Base-by-base conservation (phyloP, 2,113 vertebrate species). In the Misgurnus anguillicaudatus region DNA sequence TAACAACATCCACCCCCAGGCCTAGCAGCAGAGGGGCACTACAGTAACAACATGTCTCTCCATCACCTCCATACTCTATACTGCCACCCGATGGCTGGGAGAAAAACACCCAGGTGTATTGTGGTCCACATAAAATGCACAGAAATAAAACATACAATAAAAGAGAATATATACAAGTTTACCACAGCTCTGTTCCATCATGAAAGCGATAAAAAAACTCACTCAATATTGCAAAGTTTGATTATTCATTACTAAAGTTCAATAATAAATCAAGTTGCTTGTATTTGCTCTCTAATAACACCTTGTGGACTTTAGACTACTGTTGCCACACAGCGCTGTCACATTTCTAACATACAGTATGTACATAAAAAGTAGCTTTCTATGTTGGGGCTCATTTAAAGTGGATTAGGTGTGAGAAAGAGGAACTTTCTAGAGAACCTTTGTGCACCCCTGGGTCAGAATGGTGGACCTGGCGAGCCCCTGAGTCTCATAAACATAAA, bases 401-500 rank as follows among this genome's bases (percentile, higher is more conserved):
- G 86, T 38, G 79, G 73, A 87, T 85, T 87, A 87, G 89, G 89
- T 91, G 88, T 89, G 84, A 90, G 84, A 86, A 86, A 87, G 82
- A 90, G 88, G 88, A 89, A 89, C 87, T 87, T 91, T 84, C 86
- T 89, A 55, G 87, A 88, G 87, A 88, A 83, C 83, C 84, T 73
- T 69, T 62, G 76, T 64, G 75, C 82, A 87, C 88, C 87, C 85
- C 66, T 75, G 84, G 91, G 90, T 91, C 89, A 90, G 79, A 80
- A 38, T 55, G 65, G 19, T 72, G 85, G 78, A 87, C 87, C 87
- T 63, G 17, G 86, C 84, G 85, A 89, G 87, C 85, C 87, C 78
- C 81, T 85, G 87, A 87, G 85, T 89, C 90, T 91, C 89, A 93
- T 93, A 88, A 92, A 92, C 91, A 92, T 92, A 93, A 92, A 92